A percentile compares a stretch with the other conserved stretches of the same genome.
phyloP scores from a whole-genome alignment of 2,888 invertebrate genomes.

The Eucera pruinosa region DNA sequence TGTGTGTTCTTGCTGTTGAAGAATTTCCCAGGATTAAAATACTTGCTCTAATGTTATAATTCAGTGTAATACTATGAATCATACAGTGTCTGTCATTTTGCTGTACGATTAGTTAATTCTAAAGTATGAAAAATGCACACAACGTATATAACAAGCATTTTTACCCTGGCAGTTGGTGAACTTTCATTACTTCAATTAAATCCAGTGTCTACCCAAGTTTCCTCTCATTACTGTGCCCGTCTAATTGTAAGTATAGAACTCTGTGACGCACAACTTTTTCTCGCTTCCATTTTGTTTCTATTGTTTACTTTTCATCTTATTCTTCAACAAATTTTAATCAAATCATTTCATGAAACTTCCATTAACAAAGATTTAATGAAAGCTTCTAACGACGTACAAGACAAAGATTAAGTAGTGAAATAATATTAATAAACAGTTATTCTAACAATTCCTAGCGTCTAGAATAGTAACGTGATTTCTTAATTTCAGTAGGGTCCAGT shows the following conservation, averaged over 20 bases:
- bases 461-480: constrained; percentile 33
- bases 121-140: constrained; percentile 38
- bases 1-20: not conserved
- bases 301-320: not conserved
- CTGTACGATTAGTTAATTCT: constrained; percentile 16
- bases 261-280: constrained; percentile 27
- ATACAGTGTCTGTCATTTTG: constrained; percentile 7
- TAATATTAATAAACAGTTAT: not conserved
- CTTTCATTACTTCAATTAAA: constrained; percentile 58
- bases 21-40: not conserved
- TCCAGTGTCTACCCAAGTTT: constrained; percentile 38
- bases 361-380: not conserved
- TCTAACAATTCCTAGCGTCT: not conserved
- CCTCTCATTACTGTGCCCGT: constrained; percentile 36
- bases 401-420: too few relatives aligned
- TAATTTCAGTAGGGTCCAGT: constrained; percentile 35
- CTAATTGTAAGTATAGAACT: constrained; percentile 29
- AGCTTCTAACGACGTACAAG: too few relatives aligned
- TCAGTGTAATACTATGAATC: not conserved
- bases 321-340: not conserved
- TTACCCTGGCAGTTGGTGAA: constrained; percentile 32
- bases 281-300: constrained; percentile 1
- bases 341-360: not conserved
- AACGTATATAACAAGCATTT: constrained; percentile 38
- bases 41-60: not conserved